Evolutionary conservation across 2,888 invertebrate genomes (phyloP).

Genomic region (Sinohyriopsis cumingii): DNA sequence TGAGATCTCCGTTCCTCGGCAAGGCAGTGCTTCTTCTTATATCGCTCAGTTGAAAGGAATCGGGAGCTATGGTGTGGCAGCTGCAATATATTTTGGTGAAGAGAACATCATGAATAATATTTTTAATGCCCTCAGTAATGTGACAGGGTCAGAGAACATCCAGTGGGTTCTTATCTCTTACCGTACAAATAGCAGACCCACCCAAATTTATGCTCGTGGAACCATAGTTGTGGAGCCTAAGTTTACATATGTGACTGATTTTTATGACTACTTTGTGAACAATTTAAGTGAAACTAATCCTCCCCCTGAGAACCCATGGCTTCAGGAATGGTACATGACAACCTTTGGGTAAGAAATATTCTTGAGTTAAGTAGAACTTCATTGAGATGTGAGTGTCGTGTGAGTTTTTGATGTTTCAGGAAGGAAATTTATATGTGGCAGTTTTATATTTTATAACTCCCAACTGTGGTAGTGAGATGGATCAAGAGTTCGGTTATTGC

Average conservation of each 20-base stretch:
- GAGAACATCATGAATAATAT: slow-evolving; percentile 19
- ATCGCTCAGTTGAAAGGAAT: slow-evolving; percentile 22
- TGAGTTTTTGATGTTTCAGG: too few relatives aligned
- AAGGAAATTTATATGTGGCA: too few relatives aligned
- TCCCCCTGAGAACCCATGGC: slow-evolving; percentile 60
- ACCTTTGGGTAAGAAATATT: slow-evolving; percentile 31
- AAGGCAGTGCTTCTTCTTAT: slow-evolving; percentile 8
- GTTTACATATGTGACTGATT: slow-evolving; percentile 46
- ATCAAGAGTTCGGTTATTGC: too few relatives aligned
- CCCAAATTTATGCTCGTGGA: slow-evolving; percentile 39
- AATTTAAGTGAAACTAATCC: slow-evolving; percentile 33
- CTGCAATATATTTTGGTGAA: slow-evolving; percentile 44
- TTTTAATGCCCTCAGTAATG: slow-evolving; percentile 29
- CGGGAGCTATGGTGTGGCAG: slow-evolving; percentile 33
- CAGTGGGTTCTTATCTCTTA: slow-evolving; percentile 60
- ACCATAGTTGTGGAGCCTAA: slow-evolving; percentile 42
- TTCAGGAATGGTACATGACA: slow-evolving; percentile 65
- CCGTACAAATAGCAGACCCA: slow-evolving; percentile 28
- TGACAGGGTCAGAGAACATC: slow-evolving; percentile 29
- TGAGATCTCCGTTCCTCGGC: slow-evolving; percentile 30
- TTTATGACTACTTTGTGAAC: slow-evolving; percentile 52
- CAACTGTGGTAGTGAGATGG: too few relatives aligned
- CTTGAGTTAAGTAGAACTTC: too few relatives aligned
- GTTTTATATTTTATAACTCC: too few relatives aligned
- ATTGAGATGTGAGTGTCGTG: neutral